These are phyloP conservation scores for Phragmatobia fuliginosa DNA, from an alignment of 2,888 invertebrate genomes.

Conservation along the genomic window DNA sequence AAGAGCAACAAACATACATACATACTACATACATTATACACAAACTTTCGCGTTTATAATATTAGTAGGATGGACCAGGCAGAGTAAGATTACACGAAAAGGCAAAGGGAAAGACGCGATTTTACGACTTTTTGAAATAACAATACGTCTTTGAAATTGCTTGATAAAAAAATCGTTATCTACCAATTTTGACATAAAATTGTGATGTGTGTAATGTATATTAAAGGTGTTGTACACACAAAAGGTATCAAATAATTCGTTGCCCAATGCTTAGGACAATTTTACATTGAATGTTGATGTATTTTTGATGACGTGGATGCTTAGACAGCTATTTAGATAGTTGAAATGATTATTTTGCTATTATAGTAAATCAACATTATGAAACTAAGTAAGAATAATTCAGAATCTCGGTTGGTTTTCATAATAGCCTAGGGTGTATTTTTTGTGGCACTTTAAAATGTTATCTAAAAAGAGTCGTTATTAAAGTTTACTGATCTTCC, in stretches of 20 bases:
- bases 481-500: not conserved
- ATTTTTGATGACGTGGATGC: constrained; percentile 57
- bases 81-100: not conserved
- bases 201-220: constrained; percentile 10
- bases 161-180: not conserved
- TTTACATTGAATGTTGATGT: constrained; percentile 59
- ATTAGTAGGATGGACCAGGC: too few relatives aligned
- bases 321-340: constrained; percentile 38
- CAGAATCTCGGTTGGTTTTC: not conserved
- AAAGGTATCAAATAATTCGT: constrained; percentile 53
- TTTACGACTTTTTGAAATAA: not conserved
- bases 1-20: too few relatives aligned
- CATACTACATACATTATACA: too few relatives aligned
- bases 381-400: not conserved
- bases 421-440: not conserved
- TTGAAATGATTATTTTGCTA: constrained; percentile 39
- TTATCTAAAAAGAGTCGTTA: not conserved
- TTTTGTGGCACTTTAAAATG: not conserved
- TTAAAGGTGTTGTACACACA: constrained; percentile 33
- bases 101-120: not conserved
- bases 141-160: not conserved
- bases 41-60: too few relatives aligned
- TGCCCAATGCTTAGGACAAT: constrained; percentile 38
- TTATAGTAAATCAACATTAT: constrained; percentile 14
- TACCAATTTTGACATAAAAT: not conserved